Evolutionary conservation across 2,797 vertebrate genomes (phyloP).

Genomic region (Clarias platycephalus): DNA sequence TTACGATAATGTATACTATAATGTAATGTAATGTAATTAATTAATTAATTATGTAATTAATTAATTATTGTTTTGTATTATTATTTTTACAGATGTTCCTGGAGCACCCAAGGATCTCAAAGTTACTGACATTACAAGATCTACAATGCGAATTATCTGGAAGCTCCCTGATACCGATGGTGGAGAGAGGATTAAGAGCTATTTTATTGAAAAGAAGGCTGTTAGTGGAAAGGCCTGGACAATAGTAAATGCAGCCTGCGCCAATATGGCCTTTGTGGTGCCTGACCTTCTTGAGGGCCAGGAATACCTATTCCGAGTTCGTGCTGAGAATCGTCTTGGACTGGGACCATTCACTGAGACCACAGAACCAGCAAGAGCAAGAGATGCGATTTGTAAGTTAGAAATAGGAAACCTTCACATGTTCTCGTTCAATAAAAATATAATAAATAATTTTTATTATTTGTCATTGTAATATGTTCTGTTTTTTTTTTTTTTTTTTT

Average conservation of each 20-base stretch:
- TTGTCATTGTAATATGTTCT: constrained; percentile 35
- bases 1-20: neutral
- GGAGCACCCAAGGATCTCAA: constrained; percentile 89
- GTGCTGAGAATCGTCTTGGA: constrained; percentile 94
- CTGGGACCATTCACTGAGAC: constrained; percentile 86
- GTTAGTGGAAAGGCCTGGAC: constrained; percentile 93
- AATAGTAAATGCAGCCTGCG: constrained; percentile 86
- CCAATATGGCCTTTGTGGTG: constrained; percentile 88
- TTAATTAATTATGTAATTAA: neutral
- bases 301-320: constrained; percentile 93
- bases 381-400: constrained; percentile 93
- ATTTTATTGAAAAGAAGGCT: constrained; percentile 93
- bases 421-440: neutral
- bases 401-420: neutral
- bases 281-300: constrained; percentile 91
- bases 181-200: constrained; percentile 97
- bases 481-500: neutral
- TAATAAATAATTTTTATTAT: constrained; percentile 2
- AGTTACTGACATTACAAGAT: constrained; percentile 90
- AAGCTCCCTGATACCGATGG: constrained; percentile 96
- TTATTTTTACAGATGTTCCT: constrained; percentile 71
- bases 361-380: constrained; percentile 84
- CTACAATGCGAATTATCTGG: constrained; percentile 93
- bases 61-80: neutral
- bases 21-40: too few species aligned